phyloP scores from a whole-genome alignment of 2,888 invertebrate species.

The Linnaemya tessellans region DNA sequence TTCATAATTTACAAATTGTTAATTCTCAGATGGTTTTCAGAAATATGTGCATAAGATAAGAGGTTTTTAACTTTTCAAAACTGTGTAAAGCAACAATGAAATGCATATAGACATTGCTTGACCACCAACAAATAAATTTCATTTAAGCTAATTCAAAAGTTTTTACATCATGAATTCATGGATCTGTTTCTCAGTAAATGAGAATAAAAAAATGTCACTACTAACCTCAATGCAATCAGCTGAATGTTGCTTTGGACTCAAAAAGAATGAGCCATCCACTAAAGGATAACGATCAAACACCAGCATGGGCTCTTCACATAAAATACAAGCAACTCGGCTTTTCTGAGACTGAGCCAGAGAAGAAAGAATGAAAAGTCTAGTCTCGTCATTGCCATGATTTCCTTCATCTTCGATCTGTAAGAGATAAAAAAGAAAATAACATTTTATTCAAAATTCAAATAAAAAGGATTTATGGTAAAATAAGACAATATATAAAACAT shows the following conservation, averaged over 20 bases:
- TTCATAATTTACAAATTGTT: no score
- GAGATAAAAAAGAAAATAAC: constrained; percentile 62
- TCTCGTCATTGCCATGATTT: constrained; percentile 99
- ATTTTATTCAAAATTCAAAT: constrained; percentile 1
- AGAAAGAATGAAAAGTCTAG: constrained; percentile 96
- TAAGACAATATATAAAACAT: no score
- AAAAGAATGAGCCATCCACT: constrained; percentile 98
- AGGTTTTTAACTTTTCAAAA: no score
- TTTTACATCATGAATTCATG: no score
- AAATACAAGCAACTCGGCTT: constrained; percentile 92
- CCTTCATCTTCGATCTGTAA: constrained; percentile 98
- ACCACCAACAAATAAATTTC: no score
- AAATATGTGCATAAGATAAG: no score
- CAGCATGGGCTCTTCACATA: constrained; percentile 94
- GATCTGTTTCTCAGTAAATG: no score
- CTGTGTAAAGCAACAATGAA: no score
- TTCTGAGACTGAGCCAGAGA: constrained; percentile 96
- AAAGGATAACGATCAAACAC: constrained; percentile 99
- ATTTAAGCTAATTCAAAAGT: no score
- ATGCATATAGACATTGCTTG: no score
- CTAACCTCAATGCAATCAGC: constrained; percentile 93
- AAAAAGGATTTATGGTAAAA: background rate
- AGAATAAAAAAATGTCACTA: background rate
- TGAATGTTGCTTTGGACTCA: constrained; percentile 96
- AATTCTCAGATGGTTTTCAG: no score